Base-by-base conservation (phyloP, 2,113 vertebrate genomes). In the Greenwoodochromis staneri region DNA sequence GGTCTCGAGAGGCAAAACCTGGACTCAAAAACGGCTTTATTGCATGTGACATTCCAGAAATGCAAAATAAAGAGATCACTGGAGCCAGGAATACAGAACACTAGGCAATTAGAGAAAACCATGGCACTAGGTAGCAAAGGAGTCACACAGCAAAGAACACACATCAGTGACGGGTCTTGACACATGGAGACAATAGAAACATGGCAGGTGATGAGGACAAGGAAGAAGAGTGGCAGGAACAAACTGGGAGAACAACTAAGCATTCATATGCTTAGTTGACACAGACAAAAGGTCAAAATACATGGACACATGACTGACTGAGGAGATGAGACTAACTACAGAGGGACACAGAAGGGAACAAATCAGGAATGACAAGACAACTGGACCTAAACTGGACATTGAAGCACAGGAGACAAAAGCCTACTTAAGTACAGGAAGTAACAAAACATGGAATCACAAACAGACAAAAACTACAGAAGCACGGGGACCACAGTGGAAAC, bases 231-330 rank as follows among this genome's bases (percentile, higher is more conserved):
- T 66, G 61, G 61, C 17, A 66, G 61, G 61, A 66, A 66, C 31
- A 66, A 66, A 38, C 17, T 66, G 61, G 31, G 61, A 66, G 61
- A 66, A 38, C 61, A 66, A 2, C 2, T 38, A 1, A n/a, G 4
- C 61, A 0, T 38, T 61, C 29, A 61, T 2, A n/a, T 66, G 61
- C 31, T 61, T 34, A 8, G 0, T 36, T 63, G 59, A 36, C 59
- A 7, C 31, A 11, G 59, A 36, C 59, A 54, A 54, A 54, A 24
- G 53, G n/a, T 54, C 53, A 54, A 24, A 24, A 13, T 13, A 36
- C 61, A 36, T n/a, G 59, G 31, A 66, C 17, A 66, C 61, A 63
- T 66, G 61, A 36, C 61, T 63, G 59, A 36, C 59, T 36, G 59
- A 7, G 17, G 17, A 36, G 31, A 66, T 66, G 61, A 66, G 61